Base-by-base conservation (phyloP, 1,140 invertebrate genomes). In the Diorhabda elongata region DNA sequence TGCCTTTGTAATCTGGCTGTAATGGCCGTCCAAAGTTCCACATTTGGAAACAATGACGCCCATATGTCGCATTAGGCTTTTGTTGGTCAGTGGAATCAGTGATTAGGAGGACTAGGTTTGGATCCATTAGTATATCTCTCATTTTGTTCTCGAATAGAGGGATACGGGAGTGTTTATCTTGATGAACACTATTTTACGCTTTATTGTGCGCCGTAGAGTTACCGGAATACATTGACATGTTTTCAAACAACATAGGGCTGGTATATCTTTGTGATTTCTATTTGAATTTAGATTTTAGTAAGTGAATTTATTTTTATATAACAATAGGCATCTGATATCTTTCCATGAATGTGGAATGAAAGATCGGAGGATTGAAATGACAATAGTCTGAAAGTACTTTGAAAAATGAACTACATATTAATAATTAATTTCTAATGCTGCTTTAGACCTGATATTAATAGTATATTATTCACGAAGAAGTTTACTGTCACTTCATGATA, bases 1-100 rank as follows among this genome's bases (percentile, higher is more conserved):
- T 69, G 68, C 64, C 42, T 65, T 69, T 62, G 63, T 69, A 69
- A 69, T 69, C 68, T 69, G 68, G 68, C 58, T 61, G 58, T 69
- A 69, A 69, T 69, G 68, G 68, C 41, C 43, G 63, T 47, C 47
- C 56, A 59, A 64, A 69, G 63, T 65, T 61, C 63, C 63, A 64
- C 69, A 69, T 69, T 63, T 64, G 69, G 63, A 69, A 69, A 69
- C 69, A 66, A 66, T 69, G 64, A 63, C 69, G 64, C 52, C 64
- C 69, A 69, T 69, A 69, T 69, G 69, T 69, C 69, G 64, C 69
- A 69, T 66, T 69, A 69, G 64, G 60, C 64, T 58, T 70, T 61
- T 61, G 61, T 69, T 61, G 59, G 44, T 44, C 43, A 47, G 43
- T 42, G 42, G 66, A 67, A 69, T 69, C 62, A 61, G 69, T 70